phyloP scores from a whole-genome alignment of 2,113 vertebrate genomes.

The Nothobranchius furzeri region DNA sequence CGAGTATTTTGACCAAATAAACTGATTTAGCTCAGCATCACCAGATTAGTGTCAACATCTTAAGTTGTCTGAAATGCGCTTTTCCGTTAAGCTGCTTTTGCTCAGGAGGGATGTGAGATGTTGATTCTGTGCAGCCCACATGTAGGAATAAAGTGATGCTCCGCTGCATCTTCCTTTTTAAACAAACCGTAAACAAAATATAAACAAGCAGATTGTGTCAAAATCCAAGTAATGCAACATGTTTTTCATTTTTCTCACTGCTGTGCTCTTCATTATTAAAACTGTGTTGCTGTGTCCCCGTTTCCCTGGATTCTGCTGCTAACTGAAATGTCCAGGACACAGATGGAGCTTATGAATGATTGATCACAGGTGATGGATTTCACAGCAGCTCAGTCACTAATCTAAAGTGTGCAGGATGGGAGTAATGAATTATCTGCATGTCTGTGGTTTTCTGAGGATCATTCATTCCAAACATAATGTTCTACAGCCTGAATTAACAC shows the following conservation, averaged over 20 bases:
- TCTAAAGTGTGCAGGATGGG: slow-evolving; percentile 43
- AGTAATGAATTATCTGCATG: slow-evolving; percentile 51
- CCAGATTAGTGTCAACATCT: too few species aligned
- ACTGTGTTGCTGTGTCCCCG: slow-evolving; percentile 1
- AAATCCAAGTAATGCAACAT: neutral
- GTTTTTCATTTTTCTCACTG: too few species aligned
- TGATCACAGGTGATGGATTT: slow-evolving; percentile 65
- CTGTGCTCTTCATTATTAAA: too few species aligned
- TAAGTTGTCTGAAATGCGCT: neutral
- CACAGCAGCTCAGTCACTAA: slow-evolving; percentile 43
- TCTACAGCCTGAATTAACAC: neutral
- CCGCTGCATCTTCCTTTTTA: neutral
- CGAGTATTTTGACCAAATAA: too few species aligned
- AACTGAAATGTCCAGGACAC: slow-evolving; percentile 44
- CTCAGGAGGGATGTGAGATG: too few species aligned
- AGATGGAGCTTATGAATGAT: slow-evolving; percentile 71
- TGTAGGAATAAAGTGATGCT: neutral
- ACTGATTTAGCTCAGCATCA: too few species aligned
- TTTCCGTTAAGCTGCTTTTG: too few species aligned
- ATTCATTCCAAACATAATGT: neutral
- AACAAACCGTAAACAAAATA: neutral
- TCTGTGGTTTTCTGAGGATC: neutral
- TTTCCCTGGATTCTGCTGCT: slow-evolving; percentile 35
- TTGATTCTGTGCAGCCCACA: too few species aligned
- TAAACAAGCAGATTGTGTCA: too few species aligned